Evolutionary conservation across 2,888 invertebrate genomes (phyloP), one percentile per base, ranked within the genome.

Genomic region (Gasteruption jaculator): DNA sequence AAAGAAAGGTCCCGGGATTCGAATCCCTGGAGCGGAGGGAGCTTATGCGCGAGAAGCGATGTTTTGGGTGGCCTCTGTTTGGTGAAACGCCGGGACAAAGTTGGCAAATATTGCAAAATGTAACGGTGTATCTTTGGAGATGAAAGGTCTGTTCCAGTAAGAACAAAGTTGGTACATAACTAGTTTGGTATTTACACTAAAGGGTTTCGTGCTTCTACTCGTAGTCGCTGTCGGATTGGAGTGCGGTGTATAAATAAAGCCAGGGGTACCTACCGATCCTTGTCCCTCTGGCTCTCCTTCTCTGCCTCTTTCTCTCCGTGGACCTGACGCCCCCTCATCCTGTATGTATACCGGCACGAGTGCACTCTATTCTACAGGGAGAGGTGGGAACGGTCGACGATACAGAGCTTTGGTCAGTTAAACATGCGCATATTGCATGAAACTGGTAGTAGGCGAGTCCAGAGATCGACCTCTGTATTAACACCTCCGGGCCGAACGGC

Each of bases 371-470:
- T 38, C 50, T 45, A 43, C 44, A 37, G 49, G 21, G 30, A 36
- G 40, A 41, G 43, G 47, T 32, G 50, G 45, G 43, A 50, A 53
- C 46, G 50, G 51, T 50, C 55, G 56, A 51, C 53, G 56, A 53
- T 60, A 60, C 61, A 61, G 58, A 57, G 63, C 61, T 62, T 60
- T 61, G 64, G 64, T 65, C 69, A 63, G 68, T 69, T 69, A 68
- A 69, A 69, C 68, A 69, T 69, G 69, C 67, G 68, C 69, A 69
- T 69, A 69, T 69, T 69, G 66, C 68, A 69, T 69, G 69, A 68
- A 69, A 68, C 67, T 68, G 64, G 65, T 65, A 62, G 62, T 60
- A 54, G 59, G 58, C 56, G 58, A 56, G 57, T 56, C 60, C 56
- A 54, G 60, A 65, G 63, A 61, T 60, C 66, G 65, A 68, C 66